Evolutionary conservation across 1,140 invertebrate species (phyloP).

Genomic region (Meteorus sp.): DNA sequence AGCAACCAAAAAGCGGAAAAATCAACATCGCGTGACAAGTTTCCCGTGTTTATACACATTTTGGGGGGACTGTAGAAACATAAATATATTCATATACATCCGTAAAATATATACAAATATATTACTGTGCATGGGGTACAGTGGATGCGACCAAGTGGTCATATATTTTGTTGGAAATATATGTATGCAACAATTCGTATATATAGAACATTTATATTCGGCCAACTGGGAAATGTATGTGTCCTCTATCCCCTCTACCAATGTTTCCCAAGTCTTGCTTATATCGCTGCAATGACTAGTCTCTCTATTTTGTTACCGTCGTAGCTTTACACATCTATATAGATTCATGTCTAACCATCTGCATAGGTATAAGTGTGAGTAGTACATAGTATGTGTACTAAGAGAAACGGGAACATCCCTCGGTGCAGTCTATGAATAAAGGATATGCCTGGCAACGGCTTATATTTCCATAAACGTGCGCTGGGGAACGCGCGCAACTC

Average conservation of each 20-base stretch:
- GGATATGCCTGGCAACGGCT: conserved; percentile 24
- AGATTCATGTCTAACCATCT: too few relatives aligned
- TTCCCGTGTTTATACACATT: background rate
- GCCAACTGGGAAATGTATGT: conserved; percentile 30
- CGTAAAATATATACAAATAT: background rate
- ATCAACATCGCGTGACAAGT: conserved; percentile 16
- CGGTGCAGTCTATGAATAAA: conserved; percentile 27
- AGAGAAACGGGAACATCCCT: background rate
- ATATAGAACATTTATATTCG: conserved; percentile 23
- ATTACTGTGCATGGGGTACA: too few relatives aligned
- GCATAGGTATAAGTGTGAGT: too few relatives aligned
- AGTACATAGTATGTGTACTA: too few relatives aligned
- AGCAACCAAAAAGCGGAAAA: conserved; percentile 13
- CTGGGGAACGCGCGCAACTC: conserved; percentile 16
- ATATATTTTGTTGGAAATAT: background rate
- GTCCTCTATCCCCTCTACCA: conserved; percentile 15
- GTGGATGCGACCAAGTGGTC: background rate
- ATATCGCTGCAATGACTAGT: conserved; percentile 11
- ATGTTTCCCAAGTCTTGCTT: conserved; percentile 3
- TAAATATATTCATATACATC: background rate
- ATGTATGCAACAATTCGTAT: background rate
- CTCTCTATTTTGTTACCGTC: conserved; percentile 17
- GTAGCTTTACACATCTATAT: background rate
- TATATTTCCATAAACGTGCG: conserved; percentile 33
- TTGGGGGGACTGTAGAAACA: background rate